Base-by-base conservation (phyloP, 2,888 invertebrate species). In the Agrotis exclamationis region DNA sequence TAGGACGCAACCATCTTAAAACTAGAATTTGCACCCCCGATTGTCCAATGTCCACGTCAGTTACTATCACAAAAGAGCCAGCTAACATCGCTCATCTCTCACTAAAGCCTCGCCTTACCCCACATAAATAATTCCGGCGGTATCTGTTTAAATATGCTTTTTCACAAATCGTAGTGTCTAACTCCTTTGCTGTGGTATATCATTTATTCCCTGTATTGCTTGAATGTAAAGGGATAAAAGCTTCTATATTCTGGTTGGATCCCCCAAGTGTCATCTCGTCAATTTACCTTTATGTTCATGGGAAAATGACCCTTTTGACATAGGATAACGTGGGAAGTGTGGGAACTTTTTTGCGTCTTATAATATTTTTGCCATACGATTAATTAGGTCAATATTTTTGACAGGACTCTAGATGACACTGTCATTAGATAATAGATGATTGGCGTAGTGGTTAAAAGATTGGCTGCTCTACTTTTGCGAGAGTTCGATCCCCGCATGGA, bases 101-200 rank as follows among this genome's bases (percentile, higher is more conserved):
- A 14, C 7, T 3, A 16, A 24, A 11, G 28, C 57, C 48, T 53
- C 16, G 51, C 48, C 54, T 51, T 47, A 66, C 63, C 39, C 39
- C 51, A 66, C 70, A 74, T 79, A 73, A 85, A 77, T 81, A 74
- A 81, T 77, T 70, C 65, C 9, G 39, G 63, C 71, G 56, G 50
- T 57, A n/a, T 6, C 65, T 58, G 76, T 80, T 83, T 77, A 80
- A 66, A 76, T 79, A 84, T 85, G 84, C 79, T 76, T 83, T 84
- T 84, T 84, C 79, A 58, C 62, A 68, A 74, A 82, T 79, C 65
- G 64, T 51, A 66, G 13, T 71, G 63, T 82, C n/a, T n/a, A 83
- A 82, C 84, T 70, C 71, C 58, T 44, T 62, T 63, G 63, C 70
- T 70, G 82, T 57, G 82, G 78, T 70, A 50, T 79, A 76, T 85